Base-by-base conservation (phyloP, 1,140 invertebrate genomes). In the Atta colombica region DNA sequence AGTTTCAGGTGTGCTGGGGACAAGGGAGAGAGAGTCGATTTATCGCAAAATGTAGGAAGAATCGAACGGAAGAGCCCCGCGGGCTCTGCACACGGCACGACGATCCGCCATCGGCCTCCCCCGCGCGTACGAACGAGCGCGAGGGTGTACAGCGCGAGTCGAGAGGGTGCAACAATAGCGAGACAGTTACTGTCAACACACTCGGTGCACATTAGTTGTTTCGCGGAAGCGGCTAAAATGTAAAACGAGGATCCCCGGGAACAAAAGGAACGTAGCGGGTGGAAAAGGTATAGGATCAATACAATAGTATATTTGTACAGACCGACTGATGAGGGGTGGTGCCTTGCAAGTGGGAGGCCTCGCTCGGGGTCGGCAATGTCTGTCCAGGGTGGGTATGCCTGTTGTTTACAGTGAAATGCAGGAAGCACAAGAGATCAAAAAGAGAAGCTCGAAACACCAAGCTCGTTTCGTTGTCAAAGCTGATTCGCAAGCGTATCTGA, bases 221-320 rank as follows among this genome's bases (percentile, higher is more conserved):
- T 93, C 92, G 93, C 93, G 92, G 92, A 94, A 93, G 91, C 92
- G 89, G 90, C 92, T 92, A 92, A 92, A 93, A 92, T 93, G 92
- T 92, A 90, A 93, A 93, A 93, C 90, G 90, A 88, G 89, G 78
- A 92, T 89, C 78, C 87, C 85, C 28, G 85, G 68, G 90, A 94
- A 94, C 93, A 94, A 94, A 94, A 94, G 93, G 87, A 90, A 75
- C 87, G 89, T 78, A 86, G 90, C 74, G 85, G 91, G 91, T 88
- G 84, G 80, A 87, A 88, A 91, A 91, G 81, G 89, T 88, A 89
- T 92, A 88, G 88, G 93, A 94, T 94, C 93, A 89, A 94, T 94
- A 94, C 93, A 93, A 94, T 94, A 93, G 93, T 92, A 90, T 94
- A 93, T 94, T 94, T 94, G 93, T 91, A 91, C 88, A 89, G 86